Evolutionary conservation across 2,113 vertebrate species (phyloP), one percentile per base, ranked within the genome.

Genomic region (Origma solitaria): DNA sequence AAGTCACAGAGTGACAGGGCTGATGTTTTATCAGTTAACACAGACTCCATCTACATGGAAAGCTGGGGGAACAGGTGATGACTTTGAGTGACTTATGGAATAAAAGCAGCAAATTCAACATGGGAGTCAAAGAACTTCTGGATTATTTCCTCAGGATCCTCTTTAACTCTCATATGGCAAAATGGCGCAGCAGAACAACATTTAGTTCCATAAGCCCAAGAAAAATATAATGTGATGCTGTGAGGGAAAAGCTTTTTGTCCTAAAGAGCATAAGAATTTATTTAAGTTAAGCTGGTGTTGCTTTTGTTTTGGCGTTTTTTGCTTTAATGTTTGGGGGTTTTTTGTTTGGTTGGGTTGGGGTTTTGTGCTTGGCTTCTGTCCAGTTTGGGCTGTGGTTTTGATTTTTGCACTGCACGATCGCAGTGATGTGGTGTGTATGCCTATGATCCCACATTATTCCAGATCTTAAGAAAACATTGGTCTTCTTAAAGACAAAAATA

Each of bases 341-440:
- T 44, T 30, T 54, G 4, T 5, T 45, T 58, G 13, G 6, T 17
- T 68, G 7, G 18, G 57, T 66, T 4, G 33, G 28, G 6, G 8
- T 11, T 35, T 79, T 54, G 11, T 38, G 2, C 9, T 25, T 18
- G 7, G 0, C 0, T 25, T 44, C 37, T 15, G 22, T 1, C 24
- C 8, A 13, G 13, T 45, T 47, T 61, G 15, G 17, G 3, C 30
- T 16, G 6, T 6, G 15, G 13, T 35, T 33, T 30, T 30, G 28
- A 1, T 10, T 76, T 69, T 42, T 64, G 25, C 5, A 8, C 2
- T 35, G 33, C 25, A 33, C 21, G 14, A 9, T 37, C 37, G 8
- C 27, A 12, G 7, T 18, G 20, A 11, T 13, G 6, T 1, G 3
- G 7, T 10, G 3, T 53, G 5, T 15, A 14, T 62, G 4, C 6